phyloP scores from a whole-genome alignment of 1,140 invertebrate species.

The Drosophila nannoptera region DNA sequence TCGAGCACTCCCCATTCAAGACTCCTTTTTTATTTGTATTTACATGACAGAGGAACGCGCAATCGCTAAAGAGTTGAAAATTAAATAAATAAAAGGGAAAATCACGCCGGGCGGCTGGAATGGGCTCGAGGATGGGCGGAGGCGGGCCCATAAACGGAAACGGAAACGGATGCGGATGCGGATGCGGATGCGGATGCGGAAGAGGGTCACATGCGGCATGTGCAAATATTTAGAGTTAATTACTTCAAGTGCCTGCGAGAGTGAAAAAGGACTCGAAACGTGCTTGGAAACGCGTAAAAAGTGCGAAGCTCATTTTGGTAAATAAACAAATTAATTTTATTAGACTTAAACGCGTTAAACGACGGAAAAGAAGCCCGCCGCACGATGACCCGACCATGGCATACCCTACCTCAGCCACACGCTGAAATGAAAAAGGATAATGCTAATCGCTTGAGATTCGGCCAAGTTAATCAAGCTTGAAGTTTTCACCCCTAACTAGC shows the following conservation, averaged over 20 bases:
- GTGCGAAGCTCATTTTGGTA: conserved; percentile 65
- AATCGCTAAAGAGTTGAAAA: conserved; percentile 49
- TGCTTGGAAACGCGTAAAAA: conserved; percentile 64
- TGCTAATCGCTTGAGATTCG: no score
- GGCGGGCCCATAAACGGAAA: neutral
- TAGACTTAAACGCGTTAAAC: conserved; percentile 44
- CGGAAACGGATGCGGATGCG: neutral
- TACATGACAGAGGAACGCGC: conserved; percentile 50
- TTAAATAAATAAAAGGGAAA: conserved; percentile 9
- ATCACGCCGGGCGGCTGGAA: neutral
- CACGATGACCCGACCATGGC: neutral
- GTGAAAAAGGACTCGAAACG: conserved; percentile 39
- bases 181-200: neutral
- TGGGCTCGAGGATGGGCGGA: conserved; percentile 2
- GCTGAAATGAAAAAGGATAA: no score
- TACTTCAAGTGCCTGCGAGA: conserved; percentile 44
- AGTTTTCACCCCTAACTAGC: neutral
- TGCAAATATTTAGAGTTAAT: conserved; percentile 73
- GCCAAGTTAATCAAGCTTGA: no score
- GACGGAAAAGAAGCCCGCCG: neutral
- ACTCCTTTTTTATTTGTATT: conserved; percentile 55
- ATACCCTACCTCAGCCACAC: neutral
- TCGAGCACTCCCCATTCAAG: neutral
- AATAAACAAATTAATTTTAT: conserved; percentile 71
- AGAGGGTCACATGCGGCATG: conserved; percentile 34